Conservation (phyloP, 2,797 vertebrate species). For the Luscinia luscinia region DNA sequence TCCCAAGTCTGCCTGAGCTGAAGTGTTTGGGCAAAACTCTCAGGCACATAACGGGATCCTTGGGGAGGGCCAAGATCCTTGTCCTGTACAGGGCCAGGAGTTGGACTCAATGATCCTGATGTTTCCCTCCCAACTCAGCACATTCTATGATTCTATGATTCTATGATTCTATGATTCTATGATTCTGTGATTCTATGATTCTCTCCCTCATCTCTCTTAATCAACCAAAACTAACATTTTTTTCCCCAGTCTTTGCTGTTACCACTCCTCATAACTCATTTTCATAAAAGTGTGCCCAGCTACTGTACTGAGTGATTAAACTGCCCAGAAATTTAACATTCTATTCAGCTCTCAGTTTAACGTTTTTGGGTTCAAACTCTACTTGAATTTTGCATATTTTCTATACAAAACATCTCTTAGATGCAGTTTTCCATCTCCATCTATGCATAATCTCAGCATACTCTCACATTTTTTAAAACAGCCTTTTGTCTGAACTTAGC, state of each 20-base stretch:
- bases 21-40: background rate
- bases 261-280: background rate
- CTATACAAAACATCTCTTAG: background rate
- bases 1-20: background rate
- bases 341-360: background rate
- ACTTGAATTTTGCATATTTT: background rate
- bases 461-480: background rate
- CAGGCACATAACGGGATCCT: background rate
- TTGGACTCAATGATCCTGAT: background rate
- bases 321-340: background rate
- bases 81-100: background rate
- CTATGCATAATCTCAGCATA: background rate
- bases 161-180: background rate
- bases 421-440: background rate
- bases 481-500: slow-evolving; percentile 1
- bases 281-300: background rate
- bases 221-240: background rate
- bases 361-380: background rate
- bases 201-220: background rate
- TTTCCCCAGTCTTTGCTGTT: background rate
- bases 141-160: background rate
- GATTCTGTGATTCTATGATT: background rate
- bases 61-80: background rate
- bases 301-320: background rate
- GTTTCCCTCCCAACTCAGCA: background rate